Conservation (phyloP, 2,888 invertebrate species). For the Ganaspis brasiliensis region DNA sequence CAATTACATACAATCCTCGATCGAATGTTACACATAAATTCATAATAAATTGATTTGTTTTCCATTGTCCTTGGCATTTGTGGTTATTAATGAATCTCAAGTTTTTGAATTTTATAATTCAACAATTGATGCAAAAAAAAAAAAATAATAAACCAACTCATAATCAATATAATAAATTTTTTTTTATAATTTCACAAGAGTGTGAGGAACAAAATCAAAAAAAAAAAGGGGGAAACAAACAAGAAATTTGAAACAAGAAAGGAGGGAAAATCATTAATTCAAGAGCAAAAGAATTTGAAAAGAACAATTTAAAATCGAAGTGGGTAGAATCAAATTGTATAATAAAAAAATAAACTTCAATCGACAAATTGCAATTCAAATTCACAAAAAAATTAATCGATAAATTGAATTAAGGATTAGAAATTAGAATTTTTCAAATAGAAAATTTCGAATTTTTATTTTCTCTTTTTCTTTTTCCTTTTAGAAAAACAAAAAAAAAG, state of each 20-base stretch:
- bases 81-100: constrained; percentile 45
- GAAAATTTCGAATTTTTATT: neutral
- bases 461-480: neutral
- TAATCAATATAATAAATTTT: constrained; percentile 7
- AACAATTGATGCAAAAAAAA: neutral
- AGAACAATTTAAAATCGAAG: neutral
- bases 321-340: neutral
- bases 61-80: constrained; percentile 65
- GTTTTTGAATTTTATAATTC: constrained; percentile 3
- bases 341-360: neutral
- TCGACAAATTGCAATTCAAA: neutral
- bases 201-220: constrained; percentile 7
- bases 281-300: neutral
- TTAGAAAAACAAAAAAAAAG: neutral
- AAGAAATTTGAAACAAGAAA: neutral
- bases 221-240: neutral
- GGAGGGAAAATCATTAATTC: constrained; percentile 1
- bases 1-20: constrained; percentile 80
- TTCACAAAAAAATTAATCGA: neutral
- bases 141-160: neutral
- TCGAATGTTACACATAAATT: constrained; percentile 80
- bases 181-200: constrained; percentile 4
- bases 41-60: constrained; percentile 76
- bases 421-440: constrained; percentile 3
- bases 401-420: neutral